Conservation (phyloP, 2,888 invertebrate genomes). For the Apodemia mormo region DNA sequence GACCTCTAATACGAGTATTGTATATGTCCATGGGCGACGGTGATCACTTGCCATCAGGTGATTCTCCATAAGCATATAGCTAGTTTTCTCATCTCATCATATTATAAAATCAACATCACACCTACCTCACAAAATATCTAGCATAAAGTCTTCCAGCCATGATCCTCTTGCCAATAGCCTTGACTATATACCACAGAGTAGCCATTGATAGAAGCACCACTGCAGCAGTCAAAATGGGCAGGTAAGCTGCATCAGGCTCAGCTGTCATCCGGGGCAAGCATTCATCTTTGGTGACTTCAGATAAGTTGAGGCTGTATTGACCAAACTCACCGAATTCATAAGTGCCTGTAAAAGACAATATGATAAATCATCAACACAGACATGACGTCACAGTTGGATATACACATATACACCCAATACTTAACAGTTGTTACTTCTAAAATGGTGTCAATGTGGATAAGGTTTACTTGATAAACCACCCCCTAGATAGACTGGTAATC, state of each 20-base stretch:
- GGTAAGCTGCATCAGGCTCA: slow-evolving; percentile 71
- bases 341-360: slow-evolving; percentile 48
- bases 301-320: slow-evolving; percentile 61
- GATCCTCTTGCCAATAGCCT: slow-evolving; percentile 67
- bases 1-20: too few relatives aligned
- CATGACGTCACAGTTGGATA: not conserved
- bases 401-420: too few relatives aligned
- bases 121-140: slow-evolving; percentile 64
- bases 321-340: slow-evolving; percentile 72
- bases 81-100: too few relatives aligned
- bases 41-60: too few relatives aligned
- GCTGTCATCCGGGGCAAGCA: slow-evolving; percentile 67
- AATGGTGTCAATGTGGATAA: too few relatives aligned
- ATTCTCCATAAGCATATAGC: too few relatives aligned
- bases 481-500: too few relatives aligned
- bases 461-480: too few relatives aligned
- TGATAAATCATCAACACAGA: not conserved
- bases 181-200: slow-evolving; percentile 74
- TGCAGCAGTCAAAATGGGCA: slow-evolving; percentile 68
- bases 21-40: too few relatives aligned
- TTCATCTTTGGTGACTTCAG: slow-evolving; percentile 42
- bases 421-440: too few relatives aligned
- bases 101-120: too few relatives aligned
- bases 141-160: slow-evolving; percentile 67
- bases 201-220: slow-evolving; percentile 73